phyloP scores from a whole-genome alignment of 2,113 vertebrate genomes.

The Erinaceus europaeus region DNA sequence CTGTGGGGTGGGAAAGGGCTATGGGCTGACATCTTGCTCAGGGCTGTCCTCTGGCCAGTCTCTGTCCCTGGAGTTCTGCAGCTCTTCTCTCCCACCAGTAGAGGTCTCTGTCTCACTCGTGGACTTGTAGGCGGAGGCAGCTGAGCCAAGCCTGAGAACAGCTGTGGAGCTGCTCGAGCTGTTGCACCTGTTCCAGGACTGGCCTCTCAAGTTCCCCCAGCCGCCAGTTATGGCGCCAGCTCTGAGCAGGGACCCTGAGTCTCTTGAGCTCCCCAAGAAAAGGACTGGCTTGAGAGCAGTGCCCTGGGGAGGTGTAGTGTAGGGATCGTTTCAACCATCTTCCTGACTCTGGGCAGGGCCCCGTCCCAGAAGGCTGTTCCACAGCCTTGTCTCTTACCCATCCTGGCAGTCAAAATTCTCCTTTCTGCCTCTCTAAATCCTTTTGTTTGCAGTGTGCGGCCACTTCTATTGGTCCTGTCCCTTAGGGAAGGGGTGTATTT shows the following conservation, averaged over 20 bases:
- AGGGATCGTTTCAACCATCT: not conserved
- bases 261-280: not conserved
- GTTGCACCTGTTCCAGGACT: slow-evolving; percentile 70
- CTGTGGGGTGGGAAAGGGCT: too few species aligned
- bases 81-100: slow-evolving; percentile 65
- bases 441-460: slow-evolving; percentile 10
- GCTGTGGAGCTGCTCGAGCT: slow-evolving; percentile 59
- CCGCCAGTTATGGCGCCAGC: slow-evolving; percentile 5
- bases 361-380: not conserved
- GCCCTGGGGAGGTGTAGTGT: not conserved
- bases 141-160: slow-evolving; percentile 20
- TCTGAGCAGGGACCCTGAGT: slow-evolving; percentile 25
- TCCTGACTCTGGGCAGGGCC: not conserved
- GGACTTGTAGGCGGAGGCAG: not conserved
- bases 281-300: not conserved
- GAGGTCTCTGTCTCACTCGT: slow-evolving; percentile 77
- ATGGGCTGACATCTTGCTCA: not conserved
- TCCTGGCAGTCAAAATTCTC: not conserved
- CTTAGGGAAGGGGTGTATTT: not conserved
- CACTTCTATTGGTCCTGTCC: not conserved
- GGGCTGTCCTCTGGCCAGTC: not conserved
- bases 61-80: not conserved
- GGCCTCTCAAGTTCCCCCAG: slow-evolving; percentile 70
- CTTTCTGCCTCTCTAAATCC: not conserved
- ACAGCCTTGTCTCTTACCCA: not conserved